Base-by-base conservation (phyloP, 2,797 vertebrate species). In the Clarias platycephalus region DNA sequence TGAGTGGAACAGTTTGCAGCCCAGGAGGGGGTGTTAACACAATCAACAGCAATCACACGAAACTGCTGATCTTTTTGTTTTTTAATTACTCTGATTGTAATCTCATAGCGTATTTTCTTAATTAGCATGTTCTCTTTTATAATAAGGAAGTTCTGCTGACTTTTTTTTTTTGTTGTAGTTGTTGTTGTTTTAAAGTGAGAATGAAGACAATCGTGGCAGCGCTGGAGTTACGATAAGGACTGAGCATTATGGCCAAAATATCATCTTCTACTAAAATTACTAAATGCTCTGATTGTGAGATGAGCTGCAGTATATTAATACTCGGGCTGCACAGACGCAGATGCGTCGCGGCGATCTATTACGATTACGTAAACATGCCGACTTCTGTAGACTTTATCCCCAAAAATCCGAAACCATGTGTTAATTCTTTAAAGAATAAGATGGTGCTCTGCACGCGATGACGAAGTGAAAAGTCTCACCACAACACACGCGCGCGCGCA, bases 1-100 rank as follows among this genome's bases (percentile, higher is more conserved):
- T 22, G 72, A 86, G 94, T 88, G 94, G 93, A 94, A 91, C 88
- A 91, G 90, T 89, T 89, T 89, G 92, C 67, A 88, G 93, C 91
- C 94, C 94, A 95, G 94, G 92, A 94, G 94, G 94, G 93, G 94
- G 94, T 94, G 94, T 94, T 91, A 90, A 93, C 89, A 94, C 93
- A 94, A 93, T 94, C 94, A 78, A 31, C 53, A 66, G 82, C 62
- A 83, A 83, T 76, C 81, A 83, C 28, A 13, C 53, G 6, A 57
- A 84, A 67, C 34, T 84, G 60, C 72, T 67, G 82, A 77, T 31
- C 64, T 60, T 49, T 68, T n/a, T 13, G 49, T 84, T 68, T 57
- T 70, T 60, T 70, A 84, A 84, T 84, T 78, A 60, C 64, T 31
- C 63, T 8, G 82, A 82, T 78, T 49, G 63, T 78, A 78, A 44